Conservation (phyloP, 2,888 invertebrate species). For the Steinernema hermaphroditum region DNA sequence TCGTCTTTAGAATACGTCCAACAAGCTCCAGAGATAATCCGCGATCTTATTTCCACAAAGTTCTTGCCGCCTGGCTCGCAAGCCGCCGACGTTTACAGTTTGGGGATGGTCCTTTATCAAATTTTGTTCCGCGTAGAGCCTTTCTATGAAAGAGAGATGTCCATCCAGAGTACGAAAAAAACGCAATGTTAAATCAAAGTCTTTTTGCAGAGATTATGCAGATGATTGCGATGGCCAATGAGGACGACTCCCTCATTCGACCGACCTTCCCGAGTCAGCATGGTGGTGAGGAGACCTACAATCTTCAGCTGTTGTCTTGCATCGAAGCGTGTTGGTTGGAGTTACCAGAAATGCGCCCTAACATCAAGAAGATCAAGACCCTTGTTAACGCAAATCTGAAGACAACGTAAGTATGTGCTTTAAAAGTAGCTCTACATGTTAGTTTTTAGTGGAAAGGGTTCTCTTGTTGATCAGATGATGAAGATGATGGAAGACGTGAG, state of each 20-base stretch:
- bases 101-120: conserved; percentile 63
- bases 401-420: conserved; percentile 53
- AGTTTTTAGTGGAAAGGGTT: conserved; percentile 56
- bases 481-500: conserved; percentile 61
- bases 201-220: conserved; percentile 58
- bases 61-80: conserved; percentile 56
- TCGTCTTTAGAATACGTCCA: conserved; percentile 59
- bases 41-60: conserved; percentile 59
- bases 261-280: conserved; percentile 59
- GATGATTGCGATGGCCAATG: conserved; percentile 62
- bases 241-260: conserved; percentile 62
- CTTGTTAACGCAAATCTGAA: conserved; percentile 62
- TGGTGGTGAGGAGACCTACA: conserved; percentile 55
- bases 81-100: conserved; percentile 59
- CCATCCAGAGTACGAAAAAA: conserved; percentile 48
- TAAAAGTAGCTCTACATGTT: background rate
- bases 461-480: conserved; percentile 66
- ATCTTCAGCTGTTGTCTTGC: conserved; percentile 61
- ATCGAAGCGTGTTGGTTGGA: conserved; percentile 66
- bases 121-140: conserved; percentile 63
- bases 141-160: conserved; percentile 59
- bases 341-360: conserved; percentile 62
- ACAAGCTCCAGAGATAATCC: conserved; percentile 64
- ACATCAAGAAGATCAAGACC: conserved; percentile 61
- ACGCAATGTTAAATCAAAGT: background rate